A percentile compares a stretch with the other conserved stretches of the same genome.
phyloP scores from a whole-genome alignment of 1,140 invertebrate species.

The Drosophila biarmipes region DNA sequence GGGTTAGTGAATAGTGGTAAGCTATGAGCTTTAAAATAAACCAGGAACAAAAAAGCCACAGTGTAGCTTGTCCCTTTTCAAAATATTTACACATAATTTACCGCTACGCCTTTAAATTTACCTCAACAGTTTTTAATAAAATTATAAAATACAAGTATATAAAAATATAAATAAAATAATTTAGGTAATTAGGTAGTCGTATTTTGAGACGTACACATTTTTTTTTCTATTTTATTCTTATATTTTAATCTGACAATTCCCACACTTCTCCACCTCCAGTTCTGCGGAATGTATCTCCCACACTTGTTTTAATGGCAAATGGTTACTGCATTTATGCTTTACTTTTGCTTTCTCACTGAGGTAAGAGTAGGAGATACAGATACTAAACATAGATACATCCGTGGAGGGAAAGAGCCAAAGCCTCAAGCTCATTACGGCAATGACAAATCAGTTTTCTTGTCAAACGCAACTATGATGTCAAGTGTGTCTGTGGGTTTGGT shows the following conservation, averaged over 20 bases:
- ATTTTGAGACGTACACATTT: too few relatives aligned
- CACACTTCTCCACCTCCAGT: background rate
- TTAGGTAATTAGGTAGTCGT: too few relatives aligned
- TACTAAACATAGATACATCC: background rate
- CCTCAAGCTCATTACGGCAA: constrained; percentile 71
- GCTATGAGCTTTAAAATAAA: too few relatives aligned
- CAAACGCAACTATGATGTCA: constrained; percentile 69
- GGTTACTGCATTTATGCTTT: constrained; percentile 71
- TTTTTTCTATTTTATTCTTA: background rate
- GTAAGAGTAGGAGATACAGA: constrained; percentile 5
- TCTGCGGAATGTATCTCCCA: constrained; percentile 28
- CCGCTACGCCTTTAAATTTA: too few relatives aligned
- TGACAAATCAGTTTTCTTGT: constrained; percentile 82
- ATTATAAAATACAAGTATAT: too few relatives aligned
- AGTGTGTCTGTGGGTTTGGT: constrained; percentile 47
- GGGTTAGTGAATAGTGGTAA: background rate
- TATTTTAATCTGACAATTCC: background rate
- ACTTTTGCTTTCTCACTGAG: constrained; percentile 69
- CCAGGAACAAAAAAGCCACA: too few relatives aligned
- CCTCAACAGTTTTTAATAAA: too few relatives aligned
- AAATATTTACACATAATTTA: too few relatives aligned
- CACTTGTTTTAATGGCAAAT: constrained; percentile 70
- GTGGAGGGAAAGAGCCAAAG: constrained; percentile 39
- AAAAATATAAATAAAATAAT: too few relatives aligned
- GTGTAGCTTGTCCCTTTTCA: too few relatives aligned